A percentile compares a stretch with the other conserved stretches of the same genome.
Evolutionary conservation across 23 tunicate genomes (phyloP).

Genomic region (Corella eumyota): DNA sequence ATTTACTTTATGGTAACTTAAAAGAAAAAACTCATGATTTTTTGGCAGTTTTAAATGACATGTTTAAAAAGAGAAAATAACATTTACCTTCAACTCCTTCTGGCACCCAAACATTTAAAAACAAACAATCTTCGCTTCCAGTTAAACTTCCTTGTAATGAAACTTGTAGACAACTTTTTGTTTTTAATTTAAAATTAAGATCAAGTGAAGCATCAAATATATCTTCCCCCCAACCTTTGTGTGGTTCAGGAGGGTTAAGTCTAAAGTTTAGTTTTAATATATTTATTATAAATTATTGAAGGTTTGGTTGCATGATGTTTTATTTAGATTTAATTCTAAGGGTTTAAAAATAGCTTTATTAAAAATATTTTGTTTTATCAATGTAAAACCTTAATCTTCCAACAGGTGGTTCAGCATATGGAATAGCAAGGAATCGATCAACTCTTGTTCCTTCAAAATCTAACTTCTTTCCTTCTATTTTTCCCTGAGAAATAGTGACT

Average conservation of each 20-base stretch:
- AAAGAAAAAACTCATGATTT: too few species aligned
- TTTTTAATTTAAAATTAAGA: conserved; percentile 5
- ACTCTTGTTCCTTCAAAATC: conserved; percentile 12
- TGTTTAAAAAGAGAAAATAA: not conserved
- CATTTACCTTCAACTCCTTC: conserved; percentile 52
- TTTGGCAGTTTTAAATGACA: too few species aligned
- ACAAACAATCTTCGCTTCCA: conserved; percentile 56
- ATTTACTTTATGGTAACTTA: too few species aligned
- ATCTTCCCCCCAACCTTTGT: conserved; percentile 29
- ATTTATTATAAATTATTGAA: too few species aligned
- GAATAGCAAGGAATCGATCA: conserved; percentile 49
- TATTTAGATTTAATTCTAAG: too few species aligned
- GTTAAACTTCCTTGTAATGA: conserved; percentile 13
- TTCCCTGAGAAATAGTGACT: conserved; percentile 30
- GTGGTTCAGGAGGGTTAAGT: conserved; percentile 33
- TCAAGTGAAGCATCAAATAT: conserved; percentile 37
- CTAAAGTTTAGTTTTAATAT: too few species aligned
- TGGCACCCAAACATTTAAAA: conserved; percentile 47
- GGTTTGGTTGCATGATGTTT: too few species aligned
- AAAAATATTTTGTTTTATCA: too few species aligned
- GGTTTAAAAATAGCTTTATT: too few species aligned
- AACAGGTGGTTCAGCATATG: conserved; percentile 47
- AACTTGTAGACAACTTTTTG: conserved; percentile 32
- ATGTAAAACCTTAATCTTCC: conserved; percentile 55
- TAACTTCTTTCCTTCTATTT: conserved; percentile 26